Percentiles rank a stretch among this genome's conserved stretches.
phyloP scores from a whole-genome alignment of 2,113 vertebrate species.

The Equus przewalskii region DNA sequence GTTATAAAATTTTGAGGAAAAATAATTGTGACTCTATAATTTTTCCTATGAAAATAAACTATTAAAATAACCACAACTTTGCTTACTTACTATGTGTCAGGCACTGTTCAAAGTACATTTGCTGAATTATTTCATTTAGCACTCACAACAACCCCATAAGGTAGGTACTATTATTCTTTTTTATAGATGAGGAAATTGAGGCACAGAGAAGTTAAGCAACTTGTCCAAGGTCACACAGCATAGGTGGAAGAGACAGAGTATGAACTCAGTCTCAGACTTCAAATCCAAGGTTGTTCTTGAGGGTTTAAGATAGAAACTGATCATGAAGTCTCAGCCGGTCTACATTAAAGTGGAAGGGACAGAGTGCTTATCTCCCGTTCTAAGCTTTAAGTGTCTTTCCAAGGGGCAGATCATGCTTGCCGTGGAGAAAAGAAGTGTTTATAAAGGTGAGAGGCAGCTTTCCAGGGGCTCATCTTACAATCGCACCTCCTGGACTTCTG shows the following conservation, averaged over 20 bases:
- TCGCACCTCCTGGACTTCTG: background rate
- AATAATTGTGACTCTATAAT: background rate
- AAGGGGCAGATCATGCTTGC: background rate
- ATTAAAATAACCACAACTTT: background rate
- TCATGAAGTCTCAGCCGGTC: background rate
- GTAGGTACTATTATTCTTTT: background rate
- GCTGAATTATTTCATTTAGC: slow-evolving; percentile 43
- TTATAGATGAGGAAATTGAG: background rate
- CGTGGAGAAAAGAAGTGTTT: background rate
- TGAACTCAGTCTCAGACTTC: background rate
- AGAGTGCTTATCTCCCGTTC: background rate
- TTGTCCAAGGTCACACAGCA: background rate
- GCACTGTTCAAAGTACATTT: background rate
- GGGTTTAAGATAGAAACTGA: background rate
- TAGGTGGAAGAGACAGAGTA: background rate
- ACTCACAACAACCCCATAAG: background rate
- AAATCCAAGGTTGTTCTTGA: background rate
- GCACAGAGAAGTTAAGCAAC: background rate
- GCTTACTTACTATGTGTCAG: background rate
- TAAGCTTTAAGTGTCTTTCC: background rate
- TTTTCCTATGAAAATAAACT: slow-evolving; percentile 12
- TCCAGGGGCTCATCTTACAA: background rate
- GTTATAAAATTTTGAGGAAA: slow-evolving; percentile 20
- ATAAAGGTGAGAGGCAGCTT: background rate
- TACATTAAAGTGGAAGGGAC: background rate